Evolutionary conservation across 2,888 invertebrate species (phyloP).

Genomic region (Andrena minutula): DNA sequence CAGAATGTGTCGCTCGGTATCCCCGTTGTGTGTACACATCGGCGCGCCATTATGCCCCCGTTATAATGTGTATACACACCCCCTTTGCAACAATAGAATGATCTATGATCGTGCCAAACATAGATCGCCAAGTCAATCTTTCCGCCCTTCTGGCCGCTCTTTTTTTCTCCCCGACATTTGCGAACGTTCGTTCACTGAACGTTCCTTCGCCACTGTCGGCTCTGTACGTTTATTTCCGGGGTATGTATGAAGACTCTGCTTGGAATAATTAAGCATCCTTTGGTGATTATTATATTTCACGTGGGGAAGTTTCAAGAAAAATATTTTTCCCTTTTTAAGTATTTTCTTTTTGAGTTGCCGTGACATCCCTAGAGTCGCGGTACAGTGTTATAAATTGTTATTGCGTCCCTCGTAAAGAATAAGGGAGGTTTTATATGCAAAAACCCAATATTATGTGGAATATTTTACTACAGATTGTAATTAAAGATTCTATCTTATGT

Average conservation of each 20-base stretch:
- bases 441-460: too few relatives aligned
- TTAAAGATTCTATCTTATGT: too few relatives aligned
- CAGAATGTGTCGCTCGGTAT: conserved; percentile 74
- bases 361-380: too few relatives aligned
- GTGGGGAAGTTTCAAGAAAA: too few relatives aligned
- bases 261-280: too few relatives aligned
- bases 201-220: conserved; percentile 5
- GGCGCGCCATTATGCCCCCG: conserved; percentile 71
- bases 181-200: conserved; percentile 7
- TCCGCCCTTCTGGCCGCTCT: conserved; percentile 45
- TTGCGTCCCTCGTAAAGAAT: too few relatives aligned
- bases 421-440: too few relatives aligned
- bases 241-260: not conserved
- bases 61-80: conserved; percentile 81
- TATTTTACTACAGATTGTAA: too few relatives aligned
- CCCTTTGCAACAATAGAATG: conserved; percentile 79
- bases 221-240: not conserved
- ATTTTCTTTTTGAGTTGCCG: too few relatives aligned
- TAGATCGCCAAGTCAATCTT: conserved; percentile 66
- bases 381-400: too few relatives aligned
- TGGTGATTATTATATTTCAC: too few relatives aligned
- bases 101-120: conserved; percentile 74
- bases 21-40: conserved; percentile 79
- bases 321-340: too few relatives aligned
- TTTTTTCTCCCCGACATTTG: conserved; percentile 17